Percentiles rank a stretch among this genome's conserved stretches.
Conservation (phyloP, 2,888 invertebrate genomes). For the Hydroisotoma schaefferi region DNA sequence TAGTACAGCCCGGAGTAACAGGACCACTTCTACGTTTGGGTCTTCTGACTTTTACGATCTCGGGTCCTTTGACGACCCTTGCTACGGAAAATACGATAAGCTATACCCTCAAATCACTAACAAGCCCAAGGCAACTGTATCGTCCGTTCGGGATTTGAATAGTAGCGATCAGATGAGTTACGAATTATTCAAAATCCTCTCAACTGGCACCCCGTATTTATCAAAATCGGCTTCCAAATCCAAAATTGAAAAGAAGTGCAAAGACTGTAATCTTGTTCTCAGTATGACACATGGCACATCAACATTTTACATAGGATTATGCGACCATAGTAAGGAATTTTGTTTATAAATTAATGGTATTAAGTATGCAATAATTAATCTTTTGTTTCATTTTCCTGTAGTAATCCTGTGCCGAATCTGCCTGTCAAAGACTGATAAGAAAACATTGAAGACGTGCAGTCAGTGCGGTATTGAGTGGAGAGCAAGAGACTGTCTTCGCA, state of each 20-base stretch:
- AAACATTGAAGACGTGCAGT: slow-evolving; percentile 29
- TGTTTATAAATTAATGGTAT: too few species aligned
- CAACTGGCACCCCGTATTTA: slow-evolving; percentile 29
- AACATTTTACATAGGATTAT: slow-evolving; percentile 37
- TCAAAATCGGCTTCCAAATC: slow-evolving; percentile 7
- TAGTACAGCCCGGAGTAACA: slow-evolving; percentile 31
- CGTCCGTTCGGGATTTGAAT: slow-evolving; percentile 21
- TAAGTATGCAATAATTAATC: too few species aligned
- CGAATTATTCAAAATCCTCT: slow-evolving; percentile 31
- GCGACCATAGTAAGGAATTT: too few species aligned
- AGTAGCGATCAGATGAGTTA: slow-evolving; percentile 29
- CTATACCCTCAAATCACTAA: not conserved
- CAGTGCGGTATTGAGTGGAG: slow-evolving; percentile 36
- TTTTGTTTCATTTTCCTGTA: too few species aligned
- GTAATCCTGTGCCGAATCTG: slow-evolving; percentile 31
- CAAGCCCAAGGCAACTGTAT: slow-evolving; percentile 24
- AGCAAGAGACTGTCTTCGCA: slow-evolving; percentile 36
- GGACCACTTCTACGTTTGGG: slow-evolving; percentile 25
- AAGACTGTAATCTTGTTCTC: slow-evolving; percentile 31
- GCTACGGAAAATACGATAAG: not conserved
- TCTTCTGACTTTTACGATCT: slow-evolving; percentile 26
- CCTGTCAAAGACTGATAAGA: slow-evolving; percentile 34
- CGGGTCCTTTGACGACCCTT: slow-evolving; percentile 12
- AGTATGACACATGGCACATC: slow-evolving; percentile 32
- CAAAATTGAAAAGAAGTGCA: slow-evolving; percentile 20